phyloP scores from a whole-genome alignment of 1,140 invertebrate genomes.

The Micrasema minimum region DNA sequence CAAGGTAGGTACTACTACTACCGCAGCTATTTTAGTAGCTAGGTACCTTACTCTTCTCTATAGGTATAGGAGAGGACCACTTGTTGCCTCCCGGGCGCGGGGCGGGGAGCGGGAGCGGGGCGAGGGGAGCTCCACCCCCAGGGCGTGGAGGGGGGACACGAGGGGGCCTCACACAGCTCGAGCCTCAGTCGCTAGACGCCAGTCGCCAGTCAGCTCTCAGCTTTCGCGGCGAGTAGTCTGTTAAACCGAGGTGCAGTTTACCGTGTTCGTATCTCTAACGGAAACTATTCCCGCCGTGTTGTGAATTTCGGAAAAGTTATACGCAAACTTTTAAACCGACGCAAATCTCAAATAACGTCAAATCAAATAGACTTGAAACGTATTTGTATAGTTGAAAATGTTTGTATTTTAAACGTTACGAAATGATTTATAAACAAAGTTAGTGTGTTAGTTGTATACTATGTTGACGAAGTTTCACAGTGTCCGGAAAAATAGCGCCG shows the following conservation, averaged over 20 bases:
- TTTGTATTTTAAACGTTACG: constrained; percentile 6
- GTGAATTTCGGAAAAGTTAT: constrained; percentile 20
- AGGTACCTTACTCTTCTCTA: constrained; percentile 12
- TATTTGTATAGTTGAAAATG: too few relatives aligned
- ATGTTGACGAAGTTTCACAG: constrained; percentile 35
- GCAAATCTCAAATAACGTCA: not conserved
- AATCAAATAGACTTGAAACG: not conserved
- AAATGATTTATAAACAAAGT: constrained; percentile 21
- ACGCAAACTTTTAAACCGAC: constrained; percentile 11
- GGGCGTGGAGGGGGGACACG: not conserved
- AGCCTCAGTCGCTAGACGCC: constrained; percentile 32
- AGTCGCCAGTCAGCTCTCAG: constrained; percentile 49
- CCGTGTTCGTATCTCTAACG: constrained; percentile 1
- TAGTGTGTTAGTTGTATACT: constrained; percentile 6
- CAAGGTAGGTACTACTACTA: not conserved
- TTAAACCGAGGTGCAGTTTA: not conserved
- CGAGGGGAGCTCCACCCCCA: not conserved
- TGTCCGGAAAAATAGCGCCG: constrained; percentile 30
- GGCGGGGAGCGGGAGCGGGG: not conserved
- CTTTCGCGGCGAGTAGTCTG: constrained; percentile 38
- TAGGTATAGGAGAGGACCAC: constrained; percentile 13
- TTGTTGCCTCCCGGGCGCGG: constrained; percentile 22
- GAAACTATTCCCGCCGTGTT: constrained; percentile 20
- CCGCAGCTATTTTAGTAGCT: too few relatives aligned
- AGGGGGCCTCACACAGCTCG: constrained; percentile 30